Base-by-base conservation (phyloP, 30 jellyfish, hydroid and myxozoan species). In the Pelagia noctiluca region DNA sequence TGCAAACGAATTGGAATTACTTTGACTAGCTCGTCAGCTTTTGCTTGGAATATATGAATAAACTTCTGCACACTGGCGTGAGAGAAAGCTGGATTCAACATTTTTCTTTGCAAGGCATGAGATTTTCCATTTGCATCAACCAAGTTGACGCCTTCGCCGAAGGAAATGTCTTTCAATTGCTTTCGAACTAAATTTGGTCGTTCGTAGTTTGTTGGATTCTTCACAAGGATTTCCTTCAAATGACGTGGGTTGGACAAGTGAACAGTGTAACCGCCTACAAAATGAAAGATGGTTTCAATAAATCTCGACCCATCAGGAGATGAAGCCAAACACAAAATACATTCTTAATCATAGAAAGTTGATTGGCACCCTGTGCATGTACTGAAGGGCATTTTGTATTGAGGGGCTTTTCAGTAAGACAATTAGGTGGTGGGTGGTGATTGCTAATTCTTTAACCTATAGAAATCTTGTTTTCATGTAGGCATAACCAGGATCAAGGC, bases 11-110 rank as follows among this genome's bases (percentile, higher is more conserved):
- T 13, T 35, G n/a, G 10, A 35, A 46, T 48, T 31, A 75, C 87
- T 76, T 75, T 11, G 47, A 50, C 22, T 12, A 75, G 76, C 22
- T 50, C 28, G 19, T 75, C 75, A 4, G 76, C 76, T 18, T 23
- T 53, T 30, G 19, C 32, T 3, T 35, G 50, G 76, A 75, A 75
- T 24, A 75, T 52, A 28, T 75, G 87, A 53, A 75, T 29, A 53
- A 42, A 75, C 47, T 61, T 53, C 35, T 75, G 87, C 11, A 75
- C 64, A 24, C 68, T 75, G 11, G 75, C 87, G 35, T 50, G 26
- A 7, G 87, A 75, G 29, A 75, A 75, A 11, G 76, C 35, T 10
- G 87, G 87, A 75, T 75, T 75, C 63, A 75, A 32, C 63, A 75
- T 61, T 23, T 35, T 29, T 33, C 87, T 75, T 4, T 75, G 87